phyloP scores from a whole-genome alignment of 2,888 invertebrate genomes.

The Sphaerophoria taeniata region DNA sequence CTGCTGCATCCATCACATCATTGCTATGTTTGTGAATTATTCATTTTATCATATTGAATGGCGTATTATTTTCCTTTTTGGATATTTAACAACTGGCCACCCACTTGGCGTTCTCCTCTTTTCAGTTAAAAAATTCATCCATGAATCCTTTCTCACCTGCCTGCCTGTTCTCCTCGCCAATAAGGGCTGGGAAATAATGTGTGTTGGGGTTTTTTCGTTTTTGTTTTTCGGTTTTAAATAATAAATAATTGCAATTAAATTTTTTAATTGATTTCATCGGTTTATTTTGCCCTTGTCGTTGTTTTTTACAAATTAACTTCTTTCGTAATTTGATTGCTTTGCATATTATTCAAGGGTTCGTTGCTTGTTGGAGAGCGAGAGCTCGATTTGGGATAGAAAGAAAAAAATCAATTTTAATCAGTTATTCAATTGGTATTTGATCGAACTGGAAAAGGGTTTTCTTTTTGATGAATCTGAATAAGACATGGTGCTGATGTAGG shows the following conservation, averaged over 20 bases:
- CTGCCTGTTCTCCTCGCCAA: too few relatives aligned
- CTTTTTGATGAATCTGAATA: neutral
- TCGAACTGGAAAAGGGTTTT: too few relatives aligned
- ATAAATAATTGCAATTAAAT: slow-evolving; percentile 70
- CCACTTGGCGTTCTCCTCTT: neutral
- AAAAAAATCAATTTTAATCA: too few relatives aligned
- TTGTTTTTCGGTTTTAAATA: slow-evolving; percentile 51
- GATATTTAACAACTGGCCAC: neutral
- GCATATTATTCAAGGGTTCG: neutral
- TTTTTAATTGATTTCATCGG: slow-evolving; percentile 64
- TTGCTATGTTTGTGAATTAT: slow-evolving; percentile 46
- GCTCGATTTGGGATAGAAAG: too few relatives aligned
- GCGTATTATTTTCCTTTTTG: slow-evolving; percentile 44
- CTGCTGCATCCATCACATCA: slow-evolving; percentile 23
- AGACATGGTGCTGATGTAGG: too few relatives aligned
- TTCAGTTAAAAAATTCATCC: slow-evolving; percentile 5
- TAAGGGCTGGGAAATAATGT: slow-evolving; percentile 40
- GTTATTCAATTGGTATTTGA: too few relatives aligned
- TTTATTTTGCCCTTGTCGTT: slow-evolving; percentile 41
- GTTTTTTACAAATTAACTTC: slow-evolving; percentile 2
- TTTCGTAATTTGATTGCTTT: slow-evolving; percentile 36
- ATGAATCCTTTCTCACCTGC: too few relatives aligned
- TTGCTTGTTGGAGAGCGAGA: too few relatives aligned
- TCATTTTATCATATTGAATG: slow-evolving; percentile 65
- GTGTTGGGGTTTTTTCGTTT: slow-evolving; percentile 38